These are phyloP conservation scores for Synanceia verrucosa DNA, from an alignment of 2,797 vertebrate genomes.

Conservation along the genomic window DNA sequence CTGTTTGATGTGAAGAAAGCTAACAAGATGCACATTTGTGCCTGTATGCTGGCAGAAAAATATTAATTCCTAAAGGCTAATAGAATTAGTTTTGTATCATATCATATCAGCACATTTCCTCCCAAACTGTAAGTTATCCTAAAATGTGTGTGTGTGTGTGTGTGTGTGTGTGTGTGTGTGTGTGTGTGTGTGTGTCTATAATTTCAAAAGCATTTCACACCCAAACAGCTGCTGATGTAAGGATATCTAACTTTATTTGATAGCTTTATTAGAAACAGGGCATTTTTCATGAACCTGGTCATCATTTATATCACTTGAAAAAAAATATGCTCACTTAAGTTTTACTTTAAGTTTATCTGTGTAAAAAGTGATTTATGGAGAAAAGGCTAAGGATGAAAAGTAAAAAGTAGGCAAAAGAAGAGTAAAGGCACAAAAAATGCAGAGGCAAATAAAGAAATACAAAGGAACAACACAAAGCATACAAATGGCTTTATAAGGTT, in stretches of 20 bases:
- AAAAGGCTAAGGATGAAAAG: not conserved
- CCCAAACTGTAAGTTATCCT: not conserved
- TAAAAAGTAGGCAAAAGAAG: no score
- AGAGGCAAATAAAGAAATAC: no score
- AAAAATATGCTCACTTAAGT: not conserved
- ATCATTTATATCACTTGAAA: not conserved
- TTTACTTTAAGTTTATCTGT: not conserved
- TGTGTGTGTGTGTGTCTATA: not conserved
- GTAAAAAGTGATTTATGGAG: not conserved
- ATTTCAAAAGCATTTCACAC: no score
- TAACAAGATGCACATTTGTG: conserved; percentile 9
- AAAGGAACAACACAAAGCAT: not conserved
- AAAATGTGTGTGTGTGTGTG: not conserved
- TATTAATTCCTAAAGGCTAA: not conserved
- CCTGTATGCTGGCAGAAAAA: not conserved
- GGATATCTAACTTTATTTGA: not conserved
- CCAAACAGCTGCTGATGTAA: no score
- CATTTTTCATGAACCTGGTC: no score
- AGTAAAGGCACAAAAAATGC: no score
- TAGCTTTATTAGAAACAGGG: not conserved
- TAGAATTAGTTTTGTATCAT: no score
- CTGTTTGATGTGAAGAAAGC: conserved; percentile 14
- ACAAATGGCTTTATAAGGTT: no score
- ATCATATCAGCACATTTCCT: not conserved
- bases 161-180: not conserved